phyloP scores from a whole-genome alignment of 1,140 invertebrate species.

The Neotoxoptera formosana region DNA sequence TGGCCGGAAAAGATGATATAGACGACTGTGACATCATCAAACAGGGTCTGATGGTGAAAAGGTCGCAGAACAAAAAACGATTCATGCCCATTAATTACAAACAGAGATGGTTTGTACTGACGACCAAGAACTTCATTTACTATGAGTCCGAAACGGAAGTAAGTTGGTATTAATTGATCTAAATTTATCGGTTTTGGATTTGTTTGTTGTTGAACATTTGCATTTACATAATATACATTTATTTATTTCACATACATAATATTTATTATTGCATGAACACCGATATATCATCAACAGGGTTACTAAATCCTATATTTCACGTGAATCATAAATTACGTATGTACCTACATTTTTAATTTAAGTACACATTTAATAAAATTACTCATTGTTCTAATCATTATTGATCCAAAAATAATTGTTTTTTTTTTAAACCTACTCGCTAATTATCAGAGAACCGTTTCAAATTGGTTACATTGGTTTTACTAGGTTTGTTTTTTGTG shows the following conservation, averaged over 20 bases:
- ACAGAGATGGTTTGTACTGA: slow-evolving; percentile 83
- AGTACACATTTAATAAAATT: neutral
- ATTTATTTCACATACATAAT: slow-evolving; percentile 21
- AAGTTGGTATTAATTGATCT: slow-evolving; percentile 62
- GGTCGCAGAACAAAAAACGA: slow-evolving; percentile 85
- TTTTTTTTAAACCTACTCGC: neutral
- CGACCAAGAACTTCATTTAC: slow-evolving; percentile 76
- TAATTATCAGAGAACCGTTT: neutral
- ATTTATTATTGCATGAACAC: slow-evolving; percentile 31
- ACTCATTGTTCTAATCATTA: neutral
- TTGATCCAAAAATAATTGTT: neutral
- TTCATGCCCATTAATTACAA: slow-evolving; percentile 86
- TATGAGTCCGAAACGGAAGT: slow-evolving; percentile 82
- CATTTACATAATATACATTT: slow-evolving; percentile 22
- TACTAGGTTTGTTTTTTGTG: neutral
- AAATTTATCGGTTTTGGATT: neutral
- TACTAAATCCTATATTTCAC: neutral
- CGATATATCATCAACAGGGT: neutral
- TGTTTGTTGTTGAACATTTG: neutral
- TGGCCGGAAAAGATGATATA: slow-evolving; percentile 66
- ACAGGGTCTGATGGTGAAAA: slow-evolving; percentile 82
- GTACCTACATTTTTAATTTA: neutral
- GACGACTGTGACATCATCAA: slow-evolving; percentile 65
- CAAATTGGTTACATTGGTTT: neutral
- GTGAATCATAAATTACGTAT: neutral